These are phyloP conservation scores for Emmelina monodactyla DNA, from an alignment of 2,888 invertebrate genomes.

Conservation along the genomic window DNA sequence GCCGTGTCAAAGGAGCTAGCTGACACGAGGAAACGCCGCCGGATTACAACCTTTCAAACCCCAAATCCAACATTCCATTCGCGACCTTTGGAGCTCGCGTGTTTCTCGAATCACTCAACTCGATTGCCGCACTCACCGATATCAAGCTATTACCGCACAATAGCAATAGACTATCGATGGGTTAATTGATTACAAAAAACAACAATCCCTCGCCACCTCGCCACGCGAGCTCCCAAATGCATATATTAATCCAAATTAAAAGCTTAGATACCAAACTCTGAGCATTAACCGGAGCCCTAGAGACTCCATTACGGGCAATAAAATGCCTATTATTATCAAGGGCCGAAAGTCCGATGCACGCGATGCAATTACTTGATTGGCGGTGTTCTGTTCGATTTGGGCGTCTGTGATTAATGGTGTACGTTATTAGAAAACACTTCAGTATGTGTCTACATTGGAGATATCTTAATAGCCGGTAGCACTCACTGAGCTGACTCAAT, in stretches of 20 bases:
- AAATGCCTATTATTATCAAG: conserved; percentile 67
- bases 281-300: conserved; percentile 58
- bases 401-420: conserved; percentile 58
- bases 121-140: conserved; percentile 47
- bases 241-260: conserved; percentile 60
- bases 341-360: conserved; percentile 65
- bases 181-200: conserved; percentile 56
- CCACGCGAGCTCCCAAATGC: conserved; percentile 18
- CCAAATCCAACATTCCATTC: conserved; percentile 21
- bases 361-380: conserved; percentile 67
- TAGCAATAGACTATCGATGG: conserved; percentile 35
- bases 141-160: conserved; percentile 41
- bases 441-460: conserved; percentile 60
- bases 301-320: conserved; percentile 65
- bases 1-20: conserved; percentile 49
- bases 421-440: conserved; percentile 67
- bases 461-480: conserved; percentile 61
- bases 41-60: conserved; percentile 47
- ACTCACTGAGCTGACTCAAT: conserved; percentile 59
- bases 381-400: conserved; percentile 54
- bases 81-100: conserved; percentile 31
- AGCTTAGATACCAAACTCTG: conserved; percentile 44
- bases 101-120: conserved; percentile 45
- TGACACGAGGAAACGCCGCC: conserved; percentile 39
- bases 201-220: conserved; percentile 24